A percentile compares a stretch with the other conserved stretches of the same genome.
Conservation (phyloP, 2,797 vertebrate genomes). For the Knipowitschia caucasica region DNA sequence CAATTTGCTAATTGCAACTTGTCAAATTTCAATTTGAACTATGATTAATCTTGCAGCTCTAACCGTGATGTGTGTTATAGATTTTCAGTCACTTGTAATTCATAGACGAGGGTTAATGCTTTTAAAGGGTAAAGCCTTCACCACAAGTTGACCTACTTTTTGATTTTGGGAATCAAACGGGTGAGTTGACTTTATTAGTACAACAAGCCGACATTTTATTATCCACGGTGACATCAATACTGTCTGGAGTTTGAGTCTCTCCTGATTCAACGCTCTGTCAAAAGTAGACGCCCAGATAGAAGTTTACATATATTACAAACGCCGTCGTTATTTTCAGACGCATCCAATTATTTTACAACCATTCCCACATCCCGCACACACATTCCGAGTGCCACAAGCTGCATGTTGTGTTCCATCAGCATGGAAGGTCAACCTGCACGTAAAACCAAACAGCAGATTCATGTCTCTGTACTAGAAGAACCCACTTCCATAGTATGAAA, state of each 20-base stretch:
- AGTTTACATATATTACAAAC: conserved; percentile 23
- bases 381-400: conserved; percentile 67
- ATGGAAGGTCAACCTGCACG: conserved; percentile 78
- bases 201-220: too few species aligned
- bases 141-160: too few species aligned
- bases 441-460: conserved; percentile 66
- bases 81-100: too few species aligned
- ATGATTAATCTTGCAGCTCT: too few species aligned
- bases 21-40: too few species aligned
- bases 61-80: too few species aligned
- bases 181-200: conserved; percentile 4
- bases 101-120: too few species aligned
- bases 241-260: not conserved
- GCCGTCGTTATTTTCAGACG: conserved; percentile 31
- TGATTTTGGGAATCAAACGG: conserved; percentile 5
- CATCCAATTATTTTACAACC: conserved; percentile 50
- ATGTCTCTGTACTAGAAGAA: conserved; percentile 68
- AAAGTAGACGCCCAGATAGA: not conserved
- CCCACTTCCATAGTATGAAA: conserved; percentile 72
- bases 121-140: not conserved
- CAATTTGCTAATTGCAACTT: too few species aligned
- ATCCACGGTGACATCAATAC: too few species aligned
- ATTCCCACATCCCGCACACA: conserved; percentile 69
- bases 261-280: conserved; percentile 7
- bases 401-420: conserved; percentile 80